These are phyloP conservation scores for Leptinotarsa rubiginosa DNA, from an alignment of 2,888 invertebrate genomes.

Conservation along the genomic window DNA sequence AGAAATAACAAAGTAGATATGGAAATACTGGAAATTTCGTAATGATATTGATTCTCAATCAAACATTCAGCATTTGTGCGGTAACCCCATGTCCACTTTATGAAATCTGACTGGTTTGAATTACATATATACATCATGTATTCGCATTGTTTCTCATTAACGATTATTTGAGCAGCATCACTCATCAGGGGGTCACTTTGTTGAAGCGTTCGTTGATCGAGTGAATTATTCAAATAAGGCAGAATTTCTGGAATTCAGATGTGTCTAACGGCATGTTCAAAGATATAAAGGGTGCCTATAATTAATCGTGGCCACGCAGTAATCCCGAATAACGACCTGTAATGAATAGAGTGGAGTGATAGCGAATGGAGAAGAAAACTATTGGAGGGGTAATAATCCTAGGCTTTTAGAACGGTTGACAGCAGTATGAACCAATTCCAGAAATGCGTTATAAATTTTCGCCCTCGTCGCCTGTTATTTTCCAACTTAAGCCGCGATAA, in stretches of 20 bases:
- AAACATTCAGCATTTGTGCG: too few relatives aligned
- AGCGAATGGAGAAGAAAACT: slow-evolving; percentile 43
- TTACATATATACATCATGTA: not conserved
- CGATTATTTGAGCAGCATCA: not conserved
- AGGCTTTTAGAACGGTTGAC: slow-evolving; percentile 30
- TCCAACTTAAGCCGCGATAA: slow-evolving; percentile 21
- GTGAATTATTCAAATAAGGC: slow-evolving; percentile 13
- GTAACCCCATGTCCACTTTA: not conserved
- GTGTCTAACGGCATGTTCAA: slow-evolving; percentile 19
- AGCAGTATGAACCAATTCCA: slow-evolving; percentile 25
- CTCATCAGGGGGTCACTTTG: not conserved
- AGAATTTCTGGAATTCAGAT: slow-evolving; percentile 13
- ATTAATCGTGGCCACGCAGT: slow-evolving; percentile 46
- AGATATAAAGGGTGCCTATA: slow-evolving; percentile 49
- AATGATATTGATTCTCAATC: too few relatives aligned
- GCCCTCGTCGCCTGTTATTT: slow-evolving; percentile 15
- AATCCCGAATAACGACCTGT: slow-evolving; percentile 51
- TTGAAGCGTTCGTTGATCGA: slow-evolving; percentile 12
- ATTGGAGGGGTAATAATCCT: slow-evolving; percentile 34
- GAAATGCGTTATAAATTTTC: slow-evolving; percentile 27
- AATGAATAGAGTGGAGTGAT: slow-evolving; percentile 51
- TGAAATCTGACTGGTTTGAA: too few relatives aligned
- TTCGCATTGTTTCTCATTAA: not conserved
- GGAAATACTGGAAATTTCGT: too few relatives aligned
- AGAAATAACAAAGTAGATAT: too few relatives aligned